These are phyloP conservation scores for Protobothrops mucrosquamatus DNA, from an alignment of 2,113 vertebrate genomes.

Conservation along the genomic window DNA sequence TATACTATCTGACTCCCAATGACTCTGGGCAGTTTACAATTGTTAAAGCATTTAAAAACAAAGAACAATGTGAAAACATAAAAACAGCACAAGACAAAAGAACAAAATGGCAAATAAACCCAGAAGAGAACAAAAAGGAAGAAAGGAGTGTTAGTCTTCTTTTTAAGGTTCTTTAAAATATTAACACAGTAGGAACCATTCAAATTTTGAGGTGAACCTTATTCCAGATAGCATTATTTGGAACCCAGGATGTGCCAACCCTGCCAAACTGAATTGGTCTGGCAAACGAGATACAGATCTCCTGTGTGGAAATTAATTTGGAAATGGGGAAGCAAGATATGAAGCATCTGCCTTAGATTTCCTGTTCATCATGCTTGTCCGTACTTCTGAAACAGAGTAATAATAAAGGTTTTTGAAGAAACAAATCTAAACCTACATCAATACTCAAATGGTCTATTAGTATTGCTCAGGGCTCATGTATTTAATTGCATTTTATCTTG, in stretches of 20 bases:
- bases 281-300: conserved; percentile 24
- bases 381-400: neutral
- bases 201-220: neutral
- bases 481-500: neutral
- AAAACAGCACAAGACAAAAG: neutral
- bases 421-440: neutral
- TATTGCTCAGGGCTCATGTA: neutral
- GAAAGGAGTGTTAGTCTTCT: neutral
- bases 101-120: neutral
- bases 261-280: neutral
- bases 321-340: neutral
- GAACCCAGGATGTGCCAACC: neutral
- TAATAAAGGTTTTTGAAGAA: neutral
- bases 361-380: neutral
- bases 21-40: neutral
- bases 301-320: conserved; percentile 26
- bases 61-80: neutral
- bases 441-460: neutral
- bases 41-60: neutral
- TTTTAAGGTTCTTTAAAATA: neutral
- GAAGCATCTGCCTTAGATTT: neutral
- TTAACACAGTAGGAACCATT: neutral
- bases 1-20: neutral
- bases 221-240: neutral
- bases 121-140: neutral